Evolutionary conservation across 2,888 invertebrate species (phyloP).

Genomic region (Crocallis elinguaria): DNA sequence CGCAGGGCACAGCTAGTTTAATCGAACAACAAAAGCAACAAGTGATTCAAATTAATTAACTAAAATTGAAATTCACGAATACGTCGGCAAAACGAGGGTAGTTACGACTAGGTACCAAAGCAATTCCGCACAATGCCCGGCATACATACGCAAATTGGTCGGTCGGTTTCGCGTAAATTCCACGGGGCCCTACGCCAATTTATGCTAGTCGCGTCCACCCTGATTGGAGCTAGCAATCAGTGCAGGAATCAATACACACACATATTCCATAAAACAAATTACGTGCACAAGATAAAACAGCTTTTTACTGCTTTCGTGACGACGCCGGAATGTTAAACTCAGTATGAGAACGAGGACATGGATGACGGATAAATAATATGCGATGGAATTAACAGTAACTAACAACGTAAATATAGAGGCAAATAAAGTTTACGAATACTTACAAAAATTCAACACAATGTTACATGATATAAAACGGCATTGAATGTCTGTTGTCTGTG

Average conservation of each 20-base stretch:
- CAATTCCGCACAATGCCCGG: slow-evolving; percentile 11
- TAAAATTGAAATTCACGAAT: not conserved
- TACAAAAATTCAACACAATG: not conserved
- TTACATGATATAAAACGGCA: no score
- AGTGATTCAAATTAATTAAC: slow-evolving; percentile 7
- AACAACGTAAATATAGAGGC: slow-evolving; percentile 7
- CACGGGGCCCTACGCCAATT: slow-evolving; percentile 28
- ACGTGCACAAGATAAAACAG: slow-evolving; percentile 26
- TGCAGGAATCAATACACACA: slow-evolving; percentile 42
- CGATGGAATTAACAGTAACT: slow-evolving; percentile 13
- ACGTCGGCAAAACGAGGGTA: slow-evolving; percentile 6
- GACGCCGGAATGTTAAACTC: slow-evolving; percentile 23
- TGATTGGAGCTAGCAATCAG: slow-evolving; percentile 53
- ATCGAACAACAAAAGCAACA: slow-evolving; percentile 9
- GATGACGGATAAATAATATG: slow-evolving; percentile 23
- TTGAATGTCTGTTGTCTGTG: no score
- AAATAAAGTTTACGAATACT: not conserved
- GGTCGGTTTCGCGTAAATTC: slow-evolving; percentile 45
- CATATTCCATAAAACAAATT: slow-evolving; percentile 30
- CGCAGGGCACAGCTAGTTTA: no score
- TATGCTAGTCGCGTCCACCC: slow-evolving; percentile 50
- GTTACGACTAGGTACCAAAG: slow-evolving; percentile 11
- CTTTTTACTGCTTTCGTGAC: slow-evolving; percentile 26
- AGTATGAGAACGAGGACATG: slow-evolving; percentile 25
- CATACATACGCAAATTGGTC: slow-evolving; percentile 38